Evolutionary conservation across 2,113 vertebrate species (phyloP), one percentile per base, ranked within the genome.

Genomic region (Synchiropus splendidus): DNA sequence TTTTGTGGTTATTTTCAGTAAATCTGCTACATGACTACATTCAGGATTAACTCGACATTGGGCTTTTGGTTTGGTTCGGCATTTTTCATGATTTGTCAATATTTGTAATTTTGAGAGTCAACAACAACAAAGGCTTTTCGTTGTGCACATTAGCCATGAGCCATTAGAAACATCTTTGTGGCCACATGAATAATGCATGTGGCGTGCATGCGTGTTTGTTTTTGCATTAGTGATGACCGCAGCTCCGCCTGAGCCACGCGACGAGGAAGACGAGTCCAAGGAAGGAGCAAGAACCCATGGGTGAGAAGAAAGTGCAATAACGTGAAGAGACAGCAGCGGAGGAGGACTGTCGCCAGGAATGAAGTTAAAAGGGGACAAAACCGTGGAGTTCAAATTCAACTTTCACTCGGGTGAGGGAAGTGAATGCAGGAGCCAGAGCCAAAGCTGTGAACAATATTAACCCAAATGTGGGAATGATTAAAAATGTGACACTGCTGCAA

Each of bases 171-270:
- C 32, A 56, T 51, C 14, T 60, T 54, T 42, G 35, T n/a, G 12
- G 18, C 32, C 3, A 21, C 36, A 32, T 67, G 47, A 78, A 66
- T 59, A 74, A 72, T 59, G 34, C 41, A 48, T 45, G 47, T 39
- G 36, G 51, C 44, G 49, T 40, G 49, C 54, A 57, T 54, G 48
- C 39, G 15, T 47, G 54, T 52, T 67, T 36, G 18, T 60, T 56
- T n/a, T 54, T 79, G 69, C 74, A 78, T 70, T 60, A 68, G 45
- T 59, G 51, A 78, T 64, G 55, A 67, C 53, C 49, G 43, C n/a
- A n/a, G n/a, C n/a, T n/a, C n/a, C 50, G 57, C 45, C 44, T 45
- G 45, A 65, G 60, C 70, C 72, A 69, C 70, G 50, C 40, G 18
- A 54, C 32, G 41, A 31, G 18, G 32, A 27, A 40, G 61, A 51